Conservation (phyloP, 1,140 invertebrate genomes). For the Eubasilissa regina region DNA sequence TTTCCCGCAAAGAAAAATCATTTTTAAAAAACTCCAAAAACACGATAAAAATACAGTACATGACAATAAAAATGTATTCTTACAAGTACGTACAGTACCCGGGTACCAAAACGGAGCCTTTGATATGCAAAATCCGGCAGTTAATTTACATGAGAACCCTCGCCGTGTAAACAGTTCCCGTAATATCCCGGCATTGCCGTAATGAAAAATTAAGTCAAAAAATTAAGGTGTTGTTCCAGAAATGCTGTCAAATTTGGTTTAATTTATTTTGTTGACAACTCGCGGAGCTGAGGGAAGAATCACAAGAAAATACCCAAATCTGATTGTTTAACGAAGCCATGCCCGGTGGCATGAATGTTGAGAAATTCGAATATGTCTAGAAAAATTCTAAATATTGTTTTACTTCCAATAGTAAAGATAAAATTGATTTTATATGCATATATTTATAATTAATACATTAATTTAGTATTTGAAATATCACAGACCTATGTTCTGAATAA, state of each 20-base stretch:
- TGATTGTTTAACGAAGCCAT: background rate
- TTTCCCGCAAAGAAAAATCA: too few relatives aligned
- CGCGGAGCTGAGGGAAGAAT: background rate
- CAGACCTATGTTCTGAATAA: too few relatives aligned
- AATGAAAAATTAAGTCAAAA: constrained; percentile 60
- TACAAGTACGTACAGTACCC: constrained; percentile 3
- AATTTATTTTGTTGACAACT: constrained; percentile 48
- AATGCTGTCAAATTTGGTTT: constrained; percentile 51
- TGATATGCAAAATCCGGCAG: constrained; percentile 52
- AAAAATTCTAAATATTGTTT: background rate
- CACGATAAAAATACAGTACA: constrained; percentile 5
- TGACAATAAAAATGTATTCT: constrained; percentile 7
- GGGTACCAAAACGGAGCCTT: constrained; percentile 34
- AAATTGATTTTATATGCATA: background rate
- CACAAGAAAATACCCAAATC: too few relatives aligned
- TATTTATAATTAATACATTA: background rate
- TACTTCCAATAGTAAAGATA: background rate
- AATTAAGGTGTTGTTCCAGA: constrained; percentile 49
- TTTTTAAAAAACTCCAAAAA: background rate
- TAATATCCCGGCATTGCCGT: constrained; percentile 40
- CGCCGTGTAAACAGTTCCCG: constrained; percentile 51
- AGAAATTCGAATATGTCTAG: too few relatives aligned
- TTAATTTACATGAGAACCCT: constrained; percentile 54
- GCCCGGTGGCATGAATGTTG: background rate
- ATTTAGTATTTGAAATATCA: too few relatives aligned